Evolutionary conservation across 2,113 vertebrate species (phyloP).

Genomic region (Todiramphus chloris): DNA sequence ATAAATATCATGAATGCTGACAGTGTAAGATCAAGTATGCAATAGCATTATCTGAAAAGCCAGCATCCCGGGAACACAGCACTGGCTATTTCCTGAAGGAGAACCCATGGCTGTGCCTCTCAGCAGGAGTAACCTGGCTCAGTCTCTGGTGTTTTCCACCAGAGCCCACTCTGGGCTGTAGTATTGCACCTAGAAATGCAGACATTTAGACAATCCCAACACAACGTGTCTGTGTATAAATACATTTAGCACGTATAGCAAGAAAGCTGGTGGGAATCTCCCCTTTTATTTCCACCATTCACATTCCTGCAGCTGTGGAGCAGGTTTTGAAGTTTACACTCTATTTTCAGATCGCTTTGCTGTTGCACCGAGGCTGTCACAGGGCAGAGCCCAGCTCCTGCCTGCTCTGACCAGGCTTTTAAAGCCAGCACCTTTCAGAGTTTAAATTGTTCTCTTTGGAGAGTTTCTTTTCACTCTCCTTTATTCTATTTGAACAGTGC

Average conservation of each 20-base stretch:
- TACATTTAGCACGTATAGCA: accelerated
- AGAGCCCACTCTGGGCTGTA: accelerated
- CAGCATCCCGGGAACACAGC: accelerated
- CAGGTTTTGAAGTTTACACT: accelerated
- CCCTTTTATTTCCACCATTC: accelerated
- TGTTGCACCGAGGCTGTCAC: accelerated
- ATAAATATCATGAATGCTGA: background rate
- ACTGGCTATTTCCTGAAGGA: background rate
- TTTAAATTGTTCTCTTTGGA: accelerated
- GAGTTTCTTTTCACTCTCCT: background rate
- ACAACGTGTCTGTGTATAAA: accelerated
- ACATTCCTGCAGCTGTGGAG: accelerated
- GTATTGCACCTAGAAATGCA: background rate
- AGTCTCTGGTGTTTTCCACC: background rate
- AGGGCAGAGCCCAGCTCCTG: background rate
- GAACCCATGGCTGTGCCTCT: accelerated
- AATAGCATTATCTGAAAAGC: background rate
- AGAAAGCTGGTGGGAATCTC: background rate
- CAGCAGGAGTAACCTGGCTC: accelerated
- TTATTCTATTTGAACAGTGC: accelerated
- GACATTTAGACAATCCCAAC: accelerated
- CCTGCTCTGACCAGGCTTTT: background rate
- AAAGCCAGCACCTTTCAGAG: background rate
- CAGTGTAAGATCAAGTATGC: too few relatives aligned
- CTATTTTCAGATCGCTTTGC: background rate